phyloP scores from a whole-genome alignment of 2,797 vertebrate genomes.

The Periophthalmus magnuspinnatus region DNA sequence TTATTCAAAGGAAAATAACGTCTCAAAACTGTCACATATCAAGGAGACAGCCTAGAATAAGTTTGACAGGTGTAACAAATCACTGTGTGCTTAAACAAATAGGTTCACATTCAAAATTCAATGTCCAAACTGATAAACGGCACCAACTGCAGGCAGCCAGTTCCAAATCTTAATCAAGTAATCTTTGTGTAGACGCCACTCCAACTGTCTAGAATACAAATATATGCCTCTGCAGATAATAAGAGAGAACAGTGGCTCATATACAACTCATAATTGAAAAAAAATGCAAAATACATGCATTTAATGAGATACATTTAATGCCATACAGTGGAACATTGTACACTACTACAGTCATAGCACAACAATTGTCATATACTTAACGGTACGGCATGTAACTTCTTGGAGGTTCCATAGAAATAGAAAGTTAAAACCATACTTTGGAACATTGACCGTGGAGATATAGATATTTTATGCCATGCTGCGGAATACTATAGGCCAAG shows the following conservation, averaged over 20 bases:
- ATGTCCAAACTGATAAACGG: neutral
- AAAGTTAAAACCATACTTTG: no score
- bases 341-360: no score
- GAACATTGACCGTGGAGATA: no score
- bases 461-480: no score
- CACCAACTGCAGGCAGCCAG: neutral
- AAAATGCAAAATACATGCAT: no score
- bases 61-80: constrained; percentile 1
- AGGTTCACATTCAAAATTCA: neutral
- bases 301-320: no score
- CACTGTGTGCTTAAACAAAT: neutral
- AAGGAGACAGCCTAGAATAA: constrained; percentile 7
- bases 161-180: neutral
- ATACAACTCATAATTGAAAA: no score
- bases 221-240: neutral
- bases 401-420: no score
- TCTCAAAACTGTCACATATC: neutral
- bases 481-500: no score
- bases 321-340: no score
- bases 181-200: neutral
- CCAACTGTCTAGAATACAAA: neutral
- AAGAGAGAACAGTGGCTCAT: neutral
- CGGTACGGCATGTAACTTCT: no score
- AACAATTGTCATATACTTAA: no score
- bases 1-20: constrained; percentile 9